Evolutionary conservation across 92 coral and sea anemone genomes (phyloP), one percentile per base, ranked within the genome.

Genomic region (Bergia puertoricense): DNA sequence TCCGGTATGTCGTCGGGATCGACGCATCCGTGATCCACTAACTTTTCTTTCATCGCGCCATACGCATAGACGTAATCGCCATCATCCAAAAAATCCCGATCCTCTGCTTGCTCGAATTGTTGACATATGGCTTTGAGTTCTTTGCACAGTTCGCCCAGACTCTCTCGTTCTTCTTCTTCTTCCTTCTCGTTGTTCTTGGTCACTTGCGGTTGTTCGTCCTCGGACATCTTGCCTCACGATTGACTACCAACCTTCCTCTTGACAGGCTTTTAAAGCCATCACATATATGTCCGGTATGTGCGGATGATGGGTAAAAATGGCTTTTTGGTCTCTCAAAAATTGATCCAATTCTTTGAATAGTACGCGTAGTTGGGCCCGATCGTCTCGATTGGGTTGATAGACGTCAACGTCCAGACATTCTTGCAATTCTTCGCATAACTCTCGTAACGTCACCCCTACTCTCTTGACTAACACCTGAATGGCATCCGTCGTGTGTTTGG

Each of bases 301-400:
- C n/a, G 73, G 73, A 67, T 67, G 73, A 67, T 67, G 73, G n/a
- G 73, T 67, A 67, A 67, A 67, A 67, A 67, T 67, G 73, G 73
- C 73, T 67, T 67, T 67, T 67, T 67, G 73, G n/a, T 20, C 73
- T 67, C 73, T 67, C 73, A 67, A 67, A 67, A 67, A 67, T 67
- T 67, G 73, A 67, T 67, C 73, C 37, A 67, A 67, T 67, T 67
- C 73, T 67, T 67, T 67, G 73, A 18, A 67, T 67, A 67, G 37
- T 23, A 1, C 73, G n/a, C 73, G 73, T 67, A 67, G 37, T 23
- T 67, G 73, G 73, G 7, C 73, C 73, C 73, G 73, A 18, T 67
- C 73, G 73, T 67, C 73, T 67, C 73, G 73, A 67, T 67, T 67
- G 37, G 73, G 73, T 23, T 67, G 73, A 67, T 67, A 67, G 37